These are phyloP conservation scores for Apostichopus japonicus DNA, from an alignment of 35 echinoderm and acorn worm genomes.

Conservation along the genomic window DNA sequence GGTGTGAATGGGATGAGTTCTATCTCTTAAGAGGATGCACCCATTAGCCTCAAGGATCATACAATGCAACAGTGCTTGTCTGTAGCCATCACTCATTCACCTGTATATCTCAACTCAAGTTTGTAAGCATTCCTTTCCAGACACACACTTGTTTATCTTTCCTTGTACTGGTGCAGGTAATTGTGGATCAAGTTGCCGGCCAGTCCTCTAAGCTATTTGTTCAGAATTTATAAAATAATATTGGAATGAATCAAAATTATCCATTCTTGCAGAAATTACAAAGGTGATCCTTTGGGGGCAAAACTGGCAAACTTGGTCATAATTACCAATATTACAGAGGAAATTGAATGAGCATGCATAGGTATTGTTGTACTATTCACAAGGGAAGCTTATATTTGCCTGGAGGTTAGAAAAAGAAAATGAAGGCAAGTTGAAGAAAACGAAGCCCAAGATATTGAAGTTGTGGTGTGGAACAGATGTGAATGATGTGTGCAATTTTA, in stretches of 20 bases:
- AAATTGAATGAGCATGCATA: constrained; percentile 37
- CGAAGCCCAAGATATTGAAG: neutral
- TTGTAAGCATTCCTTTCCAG: constrained; percentile 9
- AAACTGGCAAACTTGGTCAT: constrained; percentile 1
- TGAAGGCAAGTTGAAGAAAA: neutral
- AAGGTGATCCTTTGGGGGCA: constrained; percentile 15
- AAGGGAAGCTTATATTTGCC: constrained; percentile 17
- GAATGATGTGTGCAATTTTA: neutral
- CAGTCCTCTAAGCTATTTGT: constrained; percentile 25
- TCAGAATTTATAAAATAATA: constrained; percentile 12
- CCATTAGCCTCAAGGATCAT: neutral
- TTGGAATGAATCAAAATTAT: constrained; percentile 25
- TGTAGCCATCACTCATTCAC: neutral
- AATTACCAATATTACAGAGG: constrained; percentile 32
- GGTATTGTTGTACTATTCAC: constrained; percentile 43
- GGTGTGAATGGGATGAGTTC: neutral
- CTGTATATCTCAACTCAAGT: no score
- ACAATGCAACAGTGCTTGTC: neutral
- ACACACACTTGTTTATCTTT: constrained; percentile 23
- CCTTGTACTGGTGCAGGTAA: neutral
- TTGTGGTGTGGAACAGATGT: constrained; percentile 14
- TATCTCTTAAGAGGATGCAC: neutral
- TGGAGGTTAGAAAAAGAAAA: neutral
- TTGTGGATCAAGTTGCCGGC: constrained; percentile 28
- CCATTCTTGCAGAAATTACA: constrained; percentile 31